phyloP scores from a whole-genome alignment of 2,888 invertebrate genomes.

The Caprella mutica region DNA sequence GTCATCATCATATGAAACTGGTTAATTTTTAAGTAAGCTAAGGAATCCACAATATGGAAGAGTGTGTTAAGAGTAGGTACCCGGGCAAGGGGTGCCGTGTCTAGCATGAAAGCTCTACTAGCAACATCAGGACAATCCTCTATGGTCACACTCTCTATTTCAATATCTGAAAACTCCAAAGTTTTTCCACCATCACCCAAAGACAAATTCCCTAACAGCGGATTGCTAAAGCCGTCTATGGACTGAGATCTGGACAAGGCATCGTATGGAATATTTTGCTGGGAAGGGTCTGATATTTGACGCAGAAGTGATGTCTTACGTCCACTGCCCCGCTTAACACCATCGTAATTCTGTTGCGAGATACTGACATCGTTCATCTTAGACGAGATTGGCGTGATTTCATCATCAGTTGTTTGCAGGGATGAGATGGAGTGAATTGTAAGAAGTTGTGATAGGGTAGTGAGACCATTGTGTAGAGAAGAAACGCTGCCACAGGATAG shows the following conservation, averaged over 20 bases:
- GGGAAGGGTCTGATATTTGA: background rate
- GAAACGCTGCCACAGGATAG: slow-evolving; percentile 48
- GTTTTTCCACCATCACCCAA: slow-evolving; percentile 39
- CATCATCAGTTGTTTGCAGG: background rate
- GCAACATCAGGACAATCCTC: slow-evolving; percentile 50
- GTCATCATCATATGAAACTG: slow-evolving; percentile 45
- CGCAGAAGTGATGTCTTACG: slow-evolving; percentile 37
- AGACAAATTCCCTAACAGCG: background rate
- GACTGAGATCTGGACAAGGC: background rate
- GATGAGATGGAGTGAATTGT: slow-evolving; percentile 40
- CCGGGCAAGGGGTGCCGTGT: slow-evolving; percentile 48
- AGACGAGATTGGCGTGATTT: background rate
- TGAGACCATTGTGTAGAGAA: slow-evolving; percentile 49
- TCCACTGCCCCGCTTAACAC: slow-evolving; percentile 36
- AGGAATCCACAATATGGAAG: slow-evolving; percentile 45
- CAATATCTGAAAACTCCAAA: too few species aligned
- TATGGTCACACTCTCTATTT: slow-evolving; percentile 41
- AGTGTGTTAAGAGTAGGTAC: slow-evolving; percentile 47
- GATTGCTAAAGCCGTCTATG: background rate
- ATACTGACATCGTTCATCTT: too few species aligned
- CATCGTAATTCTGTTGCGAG: too few species aligned
- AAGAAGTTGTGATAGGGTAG: slow-evolving; percentile 48
- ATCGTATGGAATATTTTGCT: background rate
- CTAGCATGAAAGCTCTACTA: slow-evolving; percentile 50
- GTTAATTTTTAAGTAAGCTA: slow-evolving; percentile 48